Base-by-base conservation (phyloP, 2,797 vertebrate genomes). In the Poecile montanus region DNA sequence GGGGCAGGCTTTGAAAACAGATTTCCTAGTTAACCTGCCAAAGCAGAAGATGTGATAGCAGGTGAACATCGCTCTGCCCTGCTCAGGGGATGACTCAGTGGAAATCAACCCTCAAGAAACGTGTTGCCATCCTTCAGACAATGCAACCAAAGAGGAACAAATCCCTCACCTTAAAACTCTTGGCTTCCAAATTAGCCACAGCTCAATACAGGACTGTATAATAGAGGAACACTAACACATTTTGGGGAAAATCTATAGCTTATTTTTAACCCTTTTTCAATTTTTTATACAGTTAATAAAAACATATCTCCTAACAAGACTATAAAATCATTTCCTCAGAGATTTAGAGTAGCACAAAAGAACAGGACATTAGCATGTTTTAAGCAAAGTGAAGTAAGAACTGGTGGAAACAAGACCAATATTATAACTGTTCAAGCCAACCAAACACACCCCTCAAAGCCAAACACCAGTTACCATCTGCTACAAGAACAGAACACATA, bases 21-120 rank as follows among this genome's bases (percentile, higher is more conserved):
- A 62, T 72, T 88, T 92, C 85, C 73, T 80, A 72, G 51, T 83
- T 75, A 83, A 85, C 85, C 79, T 96, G 77, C 88, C 91, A 96
- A 68, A 89, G 82, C 38, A 97, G 79, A 96, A 88, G 58, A 88
- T 58, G 27, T 78, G 74, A 95, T 56, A 85, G 72, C 42, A 79
- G 74, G 40, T 4, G 34, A 75, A 62, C 29, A 62, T 77, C 85
- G 80, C 60, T 81, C 42, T 90, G 75, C 51, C 81, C 67, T 93
- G 94, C 73, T 80, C 82, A 40, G 42, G 6, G 48, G 40, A 94
- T 96, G 95, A 97, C 63, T 95, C 95, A 85, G 78, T 79, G 89
- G 92, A 96, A 97, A 95, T 29, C 6, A 91, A 60, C 70, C 78
- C 81, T 87, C 65, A 91, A 93, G 94, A 96, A 96, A 75, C 0